Percentiles rank a stretch among this genome's conserved stretches.
Conservation (phyloP, 2,888 invertebrate genomes). For the Tetragonisca angustula region DNA sequence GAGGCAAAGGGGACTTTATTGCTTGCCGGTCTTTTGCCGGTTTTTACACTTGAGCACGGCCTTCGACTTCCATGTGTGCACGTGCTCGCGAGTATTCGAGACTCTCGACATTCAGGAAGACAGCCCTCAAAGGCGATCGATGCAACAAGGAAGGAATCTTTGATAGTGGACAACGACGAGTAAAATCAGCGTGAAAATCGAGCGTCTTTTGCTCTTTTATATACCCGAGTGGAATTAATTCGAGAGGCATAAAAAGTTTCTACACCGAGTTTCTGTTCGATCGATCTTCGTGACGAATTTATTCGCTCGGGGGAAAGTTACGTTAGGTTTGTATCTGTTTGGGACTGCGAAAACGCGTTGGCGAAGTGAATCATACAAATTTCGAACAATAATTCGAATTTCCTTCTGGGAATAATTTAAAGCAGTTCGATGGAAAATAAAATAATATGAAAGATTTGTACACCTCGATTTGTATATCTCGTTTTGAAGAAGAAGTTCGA, state of each 20-base stretch:
- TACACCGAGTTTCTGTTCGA: background rate
- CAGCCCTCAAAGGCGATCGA: conserved; percentile 29
- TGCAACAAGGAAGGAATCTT: conserved; percentile 29
- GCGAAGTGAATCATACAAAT: too few species aligned
- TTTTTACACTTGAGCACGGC: conserved; percentile 25
- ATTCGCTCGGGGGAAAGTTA: background rate
- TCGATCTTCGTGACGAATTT: conserved; percentile 6
- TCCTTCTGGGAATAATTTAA: too few species aligned
- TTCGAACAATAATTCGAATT: too few species aligned
- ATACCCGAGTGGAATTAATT: conserved; percentile 25
- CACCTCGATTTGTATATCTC: too few species aligned
- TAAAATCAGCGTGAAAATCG: conserved; percentile 15
- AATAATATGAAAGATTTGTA: too few species aligned
- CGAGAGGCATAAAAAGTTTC: too few species aligned
- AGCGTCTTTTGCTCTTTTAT: background rate
- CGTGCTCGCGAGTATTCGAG: conserved; percentile 36
- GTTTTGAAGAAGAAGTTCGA: too few species aligned
- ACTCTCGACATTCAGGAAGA: conserved; percentile 12
- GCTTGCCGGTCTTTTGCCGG: conserved; percentile 34
- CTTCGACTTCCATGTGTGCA: conserved; percentile 43
- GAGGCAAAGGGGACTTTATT: conserved; percentile 64
- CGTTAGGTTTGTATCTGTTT: background rate
- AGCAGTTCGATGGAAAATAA: too few species aligned
- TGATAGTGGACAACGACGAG: background rate
- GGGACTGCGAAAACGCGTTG: background rate